A percentile compares a stretch with the other conserved stretches of the same genome.
These are phyloP conservation scores for Holocentrus rufus DNA, from an alignment of 2,797 vertebrate genomes.

Conservation along the genomic window DNA sequence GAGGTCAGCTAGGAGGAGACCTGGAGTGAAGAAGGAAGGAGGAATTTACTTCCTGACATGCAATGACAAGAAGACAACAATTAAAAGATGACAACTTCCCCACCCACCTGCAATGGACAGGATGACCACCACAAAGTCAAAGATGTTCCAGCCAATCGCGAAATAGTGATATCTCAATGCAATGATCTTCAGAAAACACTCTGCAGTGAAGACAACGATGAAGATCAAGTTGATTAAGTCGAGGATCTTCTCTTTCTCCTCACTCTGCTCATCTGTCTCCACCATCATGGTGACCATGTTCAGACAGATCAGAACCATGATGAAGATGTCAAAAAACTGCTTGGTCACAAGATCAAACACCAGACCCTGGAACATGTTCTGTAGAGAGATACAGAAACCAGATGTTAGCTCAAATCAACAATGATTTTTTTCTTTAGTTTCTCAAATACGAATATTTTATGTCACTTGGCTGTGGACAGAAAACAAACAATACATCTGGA, in stretches of 20 bases:
- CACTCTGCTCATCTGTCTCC: conserved; percentile 92
- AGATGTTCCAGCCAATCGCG: conserved; percentile 93
- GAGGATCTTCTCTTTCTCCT: conserved; percentile 84
- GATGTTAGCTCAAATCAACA: not conserved
- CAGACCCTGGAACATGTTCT: conserved; percentile 90
- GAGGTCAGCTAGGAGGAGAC: conserved; percentile 89
- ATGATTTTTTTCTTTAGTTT: too few relatives aligned
- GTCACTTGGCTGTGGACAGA: too few relatives aligned
- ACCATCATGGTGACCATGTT: conserved; percentile 99
- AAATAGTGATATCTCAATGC: conserved; percentile 92
- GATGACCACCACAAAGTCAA: conserved; percentile 97
- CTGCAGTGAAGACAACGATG: conserved; percentile 90
- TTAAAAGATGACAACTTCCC: not conserved
- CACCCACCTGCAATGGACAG: conserved; percentile 89
- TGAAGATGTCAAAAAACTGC: conserved; percentile 92
- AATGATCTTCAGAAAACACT: conserved; percentile 90
- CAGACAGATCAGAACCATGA: conserved; percentile 96
- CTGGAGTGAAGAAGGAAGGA: conserved; percentile 71
- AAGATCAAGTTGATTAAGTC: conserved; percentile 90
- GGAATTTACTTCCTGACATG: not conserved
- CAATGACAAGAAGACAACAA: not conserved
- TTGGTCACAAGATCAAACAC: conserved; percentile 91
- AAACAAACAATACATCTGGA: too few relatives aligned
- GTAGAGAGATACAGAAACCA: conserved; percentile 3
- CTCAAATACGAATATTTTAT: too few relatives aligned